Conservation (phyloP, 2,113 vertebrate species). For the Chaenocephalus aceratus region DNA sequence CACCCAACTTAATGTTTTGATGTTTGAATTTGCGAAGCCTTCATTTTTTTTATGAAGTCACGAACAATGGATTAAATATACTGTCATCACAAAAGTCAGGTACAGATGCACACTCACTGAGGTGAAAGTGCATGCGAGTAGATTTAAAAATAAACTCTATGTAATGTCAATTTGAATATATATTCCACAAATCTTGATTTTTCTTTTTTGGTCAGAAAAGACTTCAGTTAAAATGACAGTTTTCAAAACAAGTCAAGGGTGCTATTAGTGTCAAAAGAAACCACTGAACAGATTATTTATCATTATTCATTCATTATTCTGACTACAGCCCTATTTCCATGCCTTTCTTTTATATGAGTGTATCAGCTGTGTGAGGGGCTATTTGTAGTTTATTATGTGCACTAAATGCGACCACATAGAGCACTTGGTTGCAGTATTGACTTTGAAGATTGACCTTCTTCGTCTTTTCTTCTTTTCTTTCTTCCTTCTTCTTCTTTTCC, state of each 20-base stretch:
- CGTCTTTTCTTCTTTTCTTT: conserved; percentile 66
- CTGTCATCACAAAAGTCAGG: conserved; percentile 74
- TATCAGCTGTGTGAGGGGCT: conserved; percentile 41
- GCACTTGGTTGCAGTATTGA: conserved; percentile 72
- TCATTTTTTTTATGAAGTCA: conserved; percentile 69
- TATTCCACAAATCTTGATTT: conserved; percentile 48
- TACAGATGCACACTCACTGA: conserved; percentile 49
- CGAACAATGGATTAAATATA: conserved; percentile 75
- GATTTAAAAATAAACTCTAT: conserved; percentile 82
- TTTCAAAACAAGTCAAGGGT: conserved; percentile 71
- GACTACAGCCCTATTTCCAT: conserved; percentile 40
- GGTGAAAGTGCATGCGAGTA: conserved; percentile 72
- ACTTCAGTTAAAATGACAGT: conserved; percentile 66
- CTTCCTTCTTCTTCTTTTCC: too few species aligned
- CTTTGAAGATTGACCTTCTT: conserved; percentile 76
- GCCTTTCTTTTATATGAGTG: conserved; percentile 25
- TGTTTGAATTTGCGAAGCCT: conserved; percentile 77
- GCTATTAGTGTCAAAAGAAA: conserved; percentile 54
- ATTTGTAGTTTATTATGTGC: conserved; percentile 70
- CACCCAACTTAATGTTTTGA: conserved; percentile 81
- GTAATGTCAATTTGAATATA: conserved; percentile 71
- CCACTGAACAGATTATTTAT: conserved; percentile 57
- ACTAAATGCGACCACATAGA: conserved; percentile 69
- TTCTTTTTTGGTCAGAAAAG: conserved; percentile 43
- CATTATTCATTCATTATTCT: conserved; percentile 62